Base-by-base conservation (phyloP, 2,113 vertebrate genomes). In the Erpornis zantholeuca region DNA sequence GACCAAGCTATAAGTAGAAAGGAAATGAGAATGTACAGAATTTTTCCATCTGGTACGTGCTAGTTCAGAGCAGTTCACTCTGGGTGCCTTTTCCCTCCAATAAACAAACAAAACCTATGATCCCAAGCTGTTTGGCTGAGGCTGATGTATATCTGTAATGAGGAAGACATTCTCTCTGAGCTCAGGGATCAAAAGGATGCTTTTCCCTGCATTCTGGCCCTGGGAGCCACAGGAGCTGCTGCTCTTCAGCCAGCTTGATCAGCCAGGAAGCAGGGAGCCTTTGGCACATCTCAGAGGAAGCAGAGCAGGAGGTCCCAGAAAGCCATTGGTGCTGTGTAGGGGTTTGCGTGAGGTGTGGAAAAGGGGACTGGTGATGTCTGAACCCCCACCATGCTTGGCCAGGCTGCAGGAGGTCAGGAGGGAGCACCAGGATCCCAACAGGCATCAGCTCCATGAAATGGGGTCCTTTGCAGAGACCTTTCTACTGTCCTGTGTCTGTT, bases 1-100 rank as follows among this genome's bases (percentile, higher is more conserved):
- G 78, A 86, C 92, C 86, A 93, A 96, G 84, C 93, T 96, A 73
- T 96, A 95, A 93, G 93, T 90, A 89, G 94, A 90, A 88, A 93
- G 92, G 96, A 95, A 97, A 94, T 94, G 70, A 95, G 87, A 97
- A 96, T 8, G 92, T 94, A 92, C 86, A 93, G 86, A 88, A 84
- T 88, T 94, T 71, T 79, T 94, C 80, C 85, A 93, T 96, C 66
- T 94, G 84, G 81, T 85, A 93, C 42, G 35, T 92, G 96, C 86
- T 95, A 19, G 70, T 90, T 85, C 9, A 59, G 87, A 91, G 60
- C 53, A 33, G 68, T 63, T 93, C 2, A 0, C 85, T 68, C 85
- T 66, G 90, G 82, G 50, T 63, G 88, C 91, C 80, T 78, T 85
- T 44, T 83, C 60, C 63, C 44, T 91, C 78, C 49, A 13, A 44